Evolutionary conservation across 1,140 invertebrate species (phyloP).

Genomic region (Lineus longissimus): DNA sequence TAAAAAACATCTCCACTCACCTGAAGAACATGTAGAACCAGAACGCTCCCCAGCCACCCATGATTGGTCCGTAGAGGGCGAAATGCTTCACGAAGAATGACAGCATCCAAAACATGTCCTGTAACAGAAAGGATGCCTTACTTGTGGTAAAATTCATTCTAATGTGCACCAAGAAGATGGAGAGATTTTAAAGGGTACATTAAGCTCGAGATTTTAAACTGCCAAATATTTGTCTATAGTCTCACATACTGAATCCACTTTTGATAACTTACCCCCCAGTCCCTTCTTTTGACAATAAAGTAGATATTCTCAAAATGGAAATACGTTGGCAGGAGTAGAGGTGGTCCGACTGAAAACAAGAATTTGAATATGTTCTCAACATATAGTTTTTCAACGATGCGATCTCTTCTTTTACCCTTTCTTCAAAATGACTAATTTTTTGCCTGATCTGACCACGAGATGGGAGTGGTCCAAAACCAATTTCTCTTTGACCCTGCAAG

Average conservation of each 20-base stretch:
- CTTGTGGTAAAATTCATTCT: neutral
- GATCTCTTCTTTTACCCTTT: too few relatives aligned
- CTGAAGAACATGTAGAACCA: slow-evolving; percentile 42
- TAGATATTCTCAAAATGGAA: slow-evolving; percentile 48
- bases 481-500: too few relatives aligned
- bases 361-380: neutral
- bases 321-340: slow-evolving; percentile 46
- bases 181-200: neutral
- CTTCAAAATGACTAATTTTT: too few relatives aligned
- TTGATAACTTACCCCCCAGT: slow-evolving; percentile 40
- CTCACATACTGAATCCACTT: neutral
- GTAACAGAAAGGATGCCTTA: slow-evolving; percentile 22
- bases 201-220: too few relatives aligned
- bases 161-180: neutral
- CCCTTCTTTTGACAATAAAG: slow-evolving; percentile 46
- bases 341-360: slow-evolving; percentile 45
- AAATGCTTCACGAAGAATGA: slow-evolving; percentile 38
- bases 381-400: too few relatives aligned
- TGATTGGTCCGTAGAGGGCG: slow-evolving; percentile 27
- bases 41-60: slow-evolving; percentile 41
- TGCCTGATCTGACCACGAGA: too few relatives aligned
- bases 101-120: slow-evolving; percentile 42
- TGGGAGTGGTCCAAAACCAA: too few relatives aligned
- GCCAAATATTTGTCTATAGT: too few relatives aligned
- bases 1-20: too few relatives aligned